Conservation (phyloP, 2,797 vertebrate species). For the Pangasius mekongensis region DNA sequence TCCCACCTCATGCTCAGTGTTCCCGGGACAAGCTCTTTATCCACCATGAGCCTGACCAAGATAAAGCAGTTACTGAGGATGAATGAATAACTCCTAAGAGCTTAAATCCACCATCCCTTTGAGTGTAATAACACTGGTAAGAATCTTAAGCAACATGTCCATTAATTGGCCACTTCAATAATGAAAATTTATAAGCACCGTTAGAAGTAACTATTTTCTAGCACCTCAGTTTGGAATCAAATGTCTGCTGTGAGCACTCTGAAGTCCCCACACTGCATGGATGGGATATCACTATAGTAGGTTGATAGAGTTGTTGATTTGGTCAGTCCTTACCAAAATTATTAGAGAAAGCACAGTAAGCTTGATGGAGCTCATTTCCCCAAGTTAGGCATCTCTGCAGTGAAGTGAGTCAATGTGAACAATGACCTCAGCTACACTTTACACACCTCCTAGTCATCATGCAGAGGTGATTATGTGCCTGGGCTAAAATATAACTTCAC, state of each 20-base stretch:
- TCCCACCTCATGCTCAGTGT: not conserved
- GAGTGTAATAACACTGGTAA: not conserved
- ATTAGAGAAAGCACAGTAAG: not conserved
- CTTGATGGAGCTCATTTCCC: not conserved
- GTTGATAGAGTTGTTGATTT: not conserved
- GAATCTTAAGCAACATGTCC: too few relatives aligned
- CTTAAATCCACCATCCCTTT: not conserved
- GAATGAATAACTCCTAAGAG: not conserved
- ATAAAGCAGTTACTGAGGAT: not conserved
- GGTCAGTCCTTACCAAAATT: not conserved
- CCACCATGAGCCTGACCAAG: not conserved
- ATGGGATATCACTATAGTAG: not conserved
- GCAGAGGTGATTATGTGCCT: slow-evolving; percentile 22
- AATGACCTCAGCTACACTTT: not conserved
- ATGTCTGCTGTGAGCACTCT: not conserved
- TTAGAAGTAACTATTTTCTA: not conserved
- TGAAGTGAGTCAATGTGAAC: not conserved
- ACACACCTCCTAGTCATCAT: not conserved
- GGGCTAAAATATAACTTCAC: not conserved
- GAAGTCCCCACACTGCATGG: not conserved
- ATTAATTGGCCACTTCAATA: too few relatives aligned
- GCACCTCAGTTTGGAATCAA: not conserved
- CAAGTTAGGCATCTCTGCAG: not conserved
- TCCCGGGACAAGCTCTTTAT: not conserved
- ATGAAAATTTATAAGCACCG: not conserved